Conservation (phyloP, 2,797 vertebrate species). For the Melanotaenia nigrans region DNA sequence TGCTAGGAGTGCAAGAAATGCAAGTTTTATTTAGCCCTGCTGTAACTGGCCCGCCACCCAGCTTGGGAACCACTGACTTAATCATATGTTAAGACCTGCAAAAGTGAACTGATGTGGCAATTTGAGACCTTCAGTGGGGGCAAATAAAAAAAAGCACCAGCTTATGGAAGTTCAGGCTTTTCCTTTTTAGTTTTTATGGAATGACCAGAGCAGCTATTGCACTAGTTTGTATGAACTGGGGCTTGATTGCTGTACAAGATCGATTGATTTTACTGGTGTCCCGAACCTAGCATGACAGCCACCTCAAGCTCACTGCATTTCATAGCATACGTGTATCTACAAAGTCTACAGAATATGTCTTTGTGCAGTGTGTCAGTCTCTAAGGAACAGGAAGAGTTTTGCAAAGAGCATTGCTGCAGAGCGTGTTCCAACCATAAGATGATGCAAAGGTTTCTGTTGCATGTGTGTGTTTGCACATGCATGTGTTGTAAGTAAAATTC, state of each 20-base stretch:
- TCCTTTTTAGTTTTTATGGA: neutral
- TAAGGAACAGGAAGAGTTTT: conserved; percentile 9
- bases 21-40: no score
- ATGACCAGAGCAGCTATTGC: neutral
- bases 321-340: conserved; percentile 32
- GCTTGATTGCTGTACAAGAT: neutral
- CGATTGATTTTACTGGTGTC: conserved; percentile 1
- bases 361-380: conserved; percentile 25
- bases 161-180: neutral
- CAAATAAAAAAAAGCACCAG: neutral
- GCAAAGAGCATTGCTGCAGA: conserved; percentile 5
- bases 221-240: conserved; percentile 18
- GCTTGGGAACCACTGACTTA: neutral
- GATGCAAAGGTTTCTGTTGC: conserved; percentile 22
- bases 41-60: no score
- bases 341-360: conserved; percentile 26
- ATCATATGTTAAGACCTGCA: neutral
- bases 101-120: neutral
- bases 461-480: conserved; percentile 2
- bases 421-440: conserved; percentile 19
- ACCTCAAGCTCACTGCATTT: conserved; percentile 23
- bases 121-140: neutral
- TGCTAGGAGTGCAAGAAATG: no score
- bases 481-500: conserved; percentile 51
- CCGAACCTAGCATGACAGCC: conserved; percentile 4